Percentiles rank a stretch among this genome's conserved stretches.
phyloP scores from a whole-genome alignment of 2,797 vertebrate species.

The Halcyon chelicuti region DNA sequence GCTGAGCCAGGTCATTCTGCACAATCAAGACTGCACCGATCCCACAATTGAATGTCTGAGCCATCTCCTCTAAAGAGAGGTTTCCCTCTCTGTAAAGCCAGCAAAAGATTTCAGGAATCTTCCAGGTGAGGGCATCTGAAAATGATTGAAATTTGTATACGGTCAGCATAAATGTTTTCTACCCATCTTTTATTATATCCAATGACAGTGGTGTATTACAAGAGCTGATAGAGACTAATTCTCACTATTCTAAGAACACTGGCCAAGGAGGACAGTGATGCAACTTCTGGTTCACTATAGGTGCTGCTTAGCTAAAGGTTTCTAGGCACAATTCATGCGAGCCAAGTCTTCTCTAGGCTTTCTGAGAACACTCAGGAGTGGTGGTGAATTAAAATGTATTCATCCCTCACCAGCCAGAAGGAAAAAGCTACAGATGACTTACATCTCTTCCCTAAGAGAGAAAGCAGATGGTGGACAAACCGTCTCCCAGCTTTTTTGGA shows the following conservation, averaged over 20 bases:
- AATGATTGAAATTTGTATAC: background rate
- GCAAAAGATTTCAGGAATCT: constrained; percentile 85
- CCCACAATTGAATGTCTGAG: constrained; percentile 88
- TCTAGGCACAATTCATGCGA: background rate
- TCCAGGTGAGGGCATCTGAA: constrained; percentile 88
- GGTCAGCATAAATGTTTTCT: background rate
- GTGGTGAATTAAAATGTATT: background rate
- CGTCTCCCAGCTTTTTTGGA: background rate
- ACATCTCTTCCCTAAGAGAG: background rate
- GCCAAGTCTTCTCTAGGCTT: background rate
- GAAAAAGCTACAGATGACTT: background rate
- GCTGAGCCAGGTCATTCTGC: constrained; percentile 78
- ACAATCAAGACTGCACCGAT: constrained; percentile 87
- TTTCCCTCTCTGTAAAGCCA: constrained; percentile 87
- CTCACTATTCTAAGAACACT: background rate
- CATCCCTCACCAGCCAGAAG: background rate
- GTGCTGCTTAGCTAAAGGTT: background rate
- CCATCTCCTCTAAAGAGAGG: constrained; percentile 87
- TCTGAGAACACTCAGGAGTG: background rate
- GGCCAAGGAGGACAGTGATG: background rate
- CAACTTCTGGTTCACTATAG: background rate
- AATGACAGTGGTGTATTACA: background rate
- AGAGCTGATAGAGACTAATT: background rate
- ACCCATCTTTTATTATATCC: background rate
- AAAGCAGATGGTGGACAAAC: background rate